Evolutionary conservation across 2,797 vertebrate species (phyloP), one percentile per base, ranked within the genome.

Genomic region (Tragopan temminckii): DNA sequence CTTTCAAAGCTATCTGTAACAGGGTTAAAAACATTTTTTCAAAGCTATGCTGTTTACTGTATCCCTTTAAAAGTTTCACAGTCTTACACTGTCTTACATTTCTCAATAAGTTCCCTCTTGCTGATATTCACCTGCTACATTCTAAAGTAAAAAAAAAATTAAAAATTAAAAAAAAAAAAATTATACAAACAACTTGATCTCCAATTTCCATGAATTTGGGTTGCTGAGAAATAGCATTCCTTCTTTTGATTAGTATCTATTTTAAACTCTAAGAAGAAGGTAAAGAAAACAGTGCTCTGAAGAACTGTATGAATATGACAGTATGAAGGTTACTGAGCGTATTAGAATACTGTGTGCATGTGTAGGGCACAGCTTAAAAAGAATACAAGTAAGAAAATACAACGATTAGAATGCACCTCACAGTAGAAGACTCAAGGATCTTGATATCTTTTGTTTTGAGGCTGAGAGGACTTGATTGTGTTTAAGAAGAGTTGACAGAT

Each of bases 1-100:
- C 74, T 85, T 91, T 81, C 66, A 71, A 75, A 94, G 68, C 13
- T 78, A 21, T 31, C 38, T 89, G 18, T 74, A 78, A 70, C 21
- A 88, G 53, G 24, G 24, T 85, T 70, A 63, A 94, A 86, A 89
- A 58, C 76, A 58, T 21, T 77, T 87, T 87, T 82, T n/a, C 9
- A 36, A 35, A 88, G 24, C 36, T 35, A 1, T 68, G 25, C 27
- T 79, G 17, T 27, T 79, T 72, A 40, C 50, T 62, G 24, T 78
- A 55, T 64, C 18, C 24, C 67, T 75, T 71, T 81, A 66, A 62
- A 53, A 79, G 59, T 31, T n/a, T 19, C 7, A 12, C 6, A 63
- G 12, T 58, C 20, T 74, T 27, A 15, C 50, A 29, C 5, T 52
- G 14, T 59, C 11, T 48, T 77, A 24, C 1, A 4, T 64, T 93